A percentile compares a stretch with the other conserved stretches of the same genome.
These are phyloP conservation scores for Agonum fuliginosum DNA, from an alignment of 2,888 invertebrate genomes.

Conservation along the genomic window DNA sequence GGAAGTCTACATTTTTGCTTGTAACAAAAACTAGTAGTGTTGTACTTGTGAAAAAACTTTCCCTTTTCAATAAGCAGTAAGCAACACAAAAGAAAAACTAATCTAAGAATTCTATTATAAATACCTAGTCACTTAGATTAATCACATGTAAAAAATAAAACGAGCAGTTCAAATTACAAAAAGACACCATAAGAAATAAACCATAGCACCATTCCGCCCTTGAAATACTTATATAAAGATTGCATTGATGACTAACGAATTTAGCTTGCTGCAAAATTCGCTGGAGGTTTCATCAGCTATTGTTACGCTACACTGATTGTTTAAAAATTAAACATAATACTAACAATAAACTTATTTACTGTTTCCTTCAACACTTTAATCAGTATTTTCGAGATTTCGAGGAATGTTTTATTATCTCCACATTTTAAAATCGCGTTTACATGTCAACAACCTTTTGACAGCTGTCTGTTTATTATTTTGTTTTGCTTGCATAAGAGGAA, in stretches of 20 bases:
- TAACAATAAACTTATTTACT: constrained; percentile 25
- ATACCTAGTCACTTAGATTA: constrained; percentile 16
- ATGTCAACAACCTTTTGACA: constrained; percentile 9
- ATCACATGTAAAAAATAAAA: constrained; percentile 14
- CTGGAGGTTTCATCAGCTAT: constrained; percentile 53
- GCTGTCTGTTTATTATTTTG: constrained; percentile 1
- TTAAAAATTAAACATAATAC: constrained; percentile 6
- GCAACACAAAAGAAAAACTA: constrained; percentile 7
- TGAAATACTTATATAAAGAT: constrained; percentile 39
- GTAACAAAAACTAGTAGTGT: background rate
- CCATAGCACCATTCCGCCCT: constrained; percentile 7
- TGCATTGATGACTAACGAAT: constrained; percentile 49
- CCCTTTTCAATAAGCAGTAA: background rate
- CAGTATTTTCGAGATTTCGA: background rate
- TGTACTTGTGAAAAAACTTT: background rate
- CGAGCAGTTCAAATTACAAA: constrained; percentile 47
- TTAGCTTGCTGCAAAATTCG: constrained; percentile 52
- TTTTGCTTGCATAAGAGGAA: background rate
- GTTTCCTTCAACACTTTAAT: constrained; percentile 9
- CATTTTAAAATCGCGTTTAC: background rate
- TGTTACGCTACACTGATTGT: constrained; percentile 14
- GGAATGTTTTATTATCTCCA: background rate
- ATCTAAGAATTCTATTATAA: constrained; percentile 23
- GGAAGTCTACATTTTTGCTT: background rate
- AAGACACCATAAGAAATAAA: constrained; percentile 36